A percentile compares a stretch with the other conserved stretches of the same genome.
Evolutionary conservation across 2,888 invertebrate genomes (phyloP).

Genomic region (Mechanitis messenoides): DNA sequence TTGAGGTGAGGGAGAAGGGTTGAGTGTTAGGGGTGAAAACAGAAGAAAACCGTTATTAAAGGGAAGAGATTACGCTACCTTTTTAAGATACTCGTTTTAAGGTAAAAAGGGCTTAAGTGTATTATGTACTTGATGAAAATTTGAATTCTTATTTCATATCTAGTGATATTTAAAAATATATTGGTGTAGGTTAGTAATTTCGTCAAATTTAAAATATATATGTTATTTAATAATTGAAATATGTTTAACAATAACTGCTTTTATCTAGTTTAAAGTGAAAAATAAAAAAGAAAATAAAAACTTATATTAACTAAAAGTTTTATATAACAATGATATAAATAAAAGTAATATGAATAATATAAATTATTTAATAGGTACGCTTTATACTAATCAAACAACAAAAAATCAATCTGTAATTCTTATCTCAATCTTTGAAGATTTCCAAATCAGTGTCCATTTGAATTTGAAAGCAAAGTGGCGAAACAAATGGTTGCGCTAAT

Average conservation of each 20-base stretch:
- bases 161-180: background rate
- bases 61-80: slow-evolving; percentile 58
- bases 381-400: background rate
- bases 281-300: no score
- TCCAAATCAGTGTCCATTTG: slow-evolving; percentile 34
- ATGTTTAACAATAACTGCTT: no score
- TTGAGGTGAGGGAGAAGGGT: slow-evolving; percentile 57
- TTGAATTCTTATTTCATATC: background rate
- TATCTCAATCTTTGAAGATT: background rate
- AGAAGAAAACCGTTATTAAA: slow-evolving; percentile 71
- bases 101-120: slow-evolving; percentile 9
- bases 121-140: background rate
- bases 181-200: no score
- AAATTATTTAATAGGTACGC: background rate
- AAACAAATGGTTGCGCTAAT: slow-evolving; percentile 74
- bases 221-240: no score
- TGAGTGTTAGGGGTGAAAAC: slow-evolving; percentile 48
- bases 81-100: slow-evolving; percentile 40
- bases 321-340: background rate
- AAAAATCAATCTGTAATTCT: background rate
- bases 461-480: slow-evolving; percentile 38
- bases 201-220: no score
- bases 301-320: background rate
- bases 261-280: no score
- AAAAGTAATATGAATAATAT: background rate